Base-by-base conservation (phyloP, 2,797 vertebrate genomes). In the Aphelocoma californica region DNA sequence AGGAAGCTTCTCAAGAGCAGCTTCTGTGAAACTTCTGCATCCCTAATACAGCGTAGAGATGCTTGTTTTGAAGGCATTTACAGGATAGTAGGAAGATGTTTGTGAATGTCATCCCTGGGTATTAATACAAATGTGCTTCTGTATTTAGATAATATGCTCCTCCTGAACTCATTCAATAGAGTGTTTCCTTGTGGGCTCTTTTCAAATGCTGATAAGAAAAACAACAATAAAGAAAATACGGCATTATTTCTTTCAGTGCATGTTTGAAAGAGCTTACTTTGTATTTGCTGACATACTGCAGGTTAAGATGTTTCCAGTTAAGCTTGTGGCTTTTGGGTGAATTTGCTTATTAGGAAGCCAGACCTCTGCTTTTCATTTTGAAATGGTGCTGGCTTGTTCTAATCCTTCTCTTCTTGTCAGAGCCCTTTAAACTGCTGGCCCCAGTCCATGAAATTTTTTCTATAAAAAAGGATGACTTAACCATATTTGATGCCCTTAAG, bases 401-500 rank as follows among this genome's bases (percentile, higher is more conserved):
- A 91, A 92, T 87, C 89, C 77, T 91, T 90, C n/a, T 64, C n/a
- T 0, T 3, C 17, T 2, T 92, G 79, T 96, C 94, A 96, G n/a
- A 94, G 40, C 47, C 42, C 48, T 92, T 90, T 81, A 91, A 96
- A 93, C 51, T 5, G 3, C 61, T 93, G 83, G 71, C 74, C 65
- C 20, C 1, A 11, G 32, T 88, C 71, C 61, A 56, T 92, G 69
- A 80, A 70, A 81, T 97, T 94, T 92, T 94, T 93, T 75, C 80
- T 58, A 34, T 78, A 51, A 34, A 83, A 92, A 69, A 70, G 73
- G 65, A 79, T 96, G 85, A 72, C 65, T 90, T 95, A 79, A 85
- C 91, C 65, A 44, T 96, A 93, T 96, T 94, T 96, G 88, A 94
- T 94, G 82, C 66, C 73, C 47, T 81, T 69, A 95, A 96, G 91